phyloP scores from a whole-genome alignment of 2,797 vertebrate genomes.

The Girardinus metallicus region DNA sequence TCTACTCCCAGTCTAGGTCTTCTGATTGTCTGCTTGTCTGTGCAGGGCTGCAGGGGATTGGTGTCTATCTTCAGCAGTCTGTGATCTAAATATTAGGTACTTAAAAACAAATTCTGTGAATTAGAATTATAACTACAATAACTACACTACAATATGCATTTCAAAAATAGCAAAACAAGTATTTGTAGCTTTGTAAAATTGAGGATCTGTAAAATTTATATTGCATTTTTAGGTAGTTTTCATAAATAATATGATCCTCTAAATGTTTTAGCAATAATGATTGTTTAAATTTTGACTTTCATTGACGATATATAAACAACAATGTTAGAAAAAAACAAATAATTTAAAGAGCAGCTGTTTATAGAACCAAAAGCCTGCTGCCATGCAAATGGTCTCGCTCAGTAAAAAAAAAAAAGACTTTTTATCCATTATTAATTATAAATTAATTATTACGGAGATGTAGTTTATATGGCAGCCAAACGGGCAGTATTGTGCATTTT shows the following conservation, averaged over 20 bases:
- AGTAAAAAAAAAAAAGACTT: background rate
- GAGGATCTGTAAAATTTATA: background rate
- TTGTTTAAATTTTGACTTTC: background rate
- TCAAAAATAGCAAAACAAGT: background rate
- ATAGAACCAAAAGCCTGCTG: background rate
- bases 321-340: background rate
- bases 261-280: background rate
- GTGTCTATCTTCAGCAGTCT: background rate
- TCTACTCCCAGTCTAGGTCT: background rate
- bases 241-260: background rate
- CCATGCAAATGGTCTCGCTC: conserved; percentile 1
- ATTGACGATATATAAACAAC: background rate
- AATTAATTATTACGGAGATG: conserved; percentile 11
- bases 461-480: conserved; percentile 5
- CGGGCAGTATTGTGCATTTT: too few relatives aligned
- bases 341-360: background rate
- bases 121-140: background rate
- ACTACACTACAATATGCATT: background rate
- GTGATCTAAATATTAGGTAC: background rate
- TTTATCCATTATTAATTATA: conserved; percentile 19
- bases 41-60: background rate
- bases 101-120: background rate
- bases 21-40: background rate
- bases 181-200: too few relatives aligned
- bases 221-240: background rate